Percentiles rank a stretch among this genome's conserved stretches.
These are phyloP conservation scores for Liparis tanakae DNA, from an alignment of 2,797 vertebrate genomes.

Conservation along the genomic window DNA sequence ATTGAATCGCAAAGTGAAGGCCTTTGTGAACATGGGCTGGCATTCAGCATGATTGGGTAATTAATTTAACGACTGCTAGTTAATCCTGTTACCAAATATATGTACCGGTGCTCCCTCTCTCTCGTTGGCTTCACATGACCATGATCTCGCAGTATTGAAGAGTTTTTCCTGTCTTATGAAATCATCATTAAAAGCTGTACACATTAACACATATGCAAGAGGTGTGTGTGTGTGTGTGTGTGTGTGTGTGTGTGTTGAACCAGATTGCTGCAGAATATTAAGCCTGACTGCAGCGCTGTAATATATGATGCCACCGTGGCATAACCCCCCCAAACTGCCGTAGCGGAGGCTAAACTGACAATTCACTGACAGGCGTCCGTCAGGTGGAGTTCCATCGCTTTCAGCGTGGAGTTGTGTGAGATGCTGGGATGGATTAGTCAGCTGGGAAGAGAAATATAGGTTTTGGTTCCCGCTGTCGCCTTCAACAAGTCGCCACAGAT, in stretches of 20 bases:
- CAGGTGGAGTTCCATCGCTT: slow-evolving; percentile 31
- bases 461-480: background rate
- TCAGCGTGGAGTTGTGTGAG: slow-evolving; percentile 23
- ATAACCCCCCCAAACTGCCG: slow-evolving; percentile 60
- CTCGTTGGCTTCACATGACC: slow-evolving; percentile 37
- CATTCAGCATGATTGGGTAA: slow-evolving; percentile 35
- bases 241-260: slow-evolving; percentile 65
- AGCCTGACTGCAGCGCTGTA: slow-evolving; percentile 76
- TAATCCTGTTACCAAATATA: slow-evolving; percentile 57
- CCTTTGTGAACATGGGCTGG: slow-evolving; percentile 30
- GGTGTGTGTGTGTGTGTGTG: slow-evolving; percentile 23
- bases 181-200: slow-evolving; percentile 71
- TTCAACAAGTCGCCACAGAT: slow-evolving; percentile 60
- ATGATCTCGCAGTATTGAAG: slow-evolving; percentile 43
- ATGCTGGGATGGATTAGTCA: slow-evolving; percentile 47
- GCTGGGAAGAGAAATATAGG: slow-evolving; percentile 23
- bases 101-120: slow-evolving; percentile 28
- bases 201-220: slow-evolving; percentile 63
- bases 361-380: slow-evolving; percentile 51
- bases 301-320: slow-evolving; percentile 79
- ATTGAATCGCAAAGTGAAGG: slow-evolving; percentile 14
- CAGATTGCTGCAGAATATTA: slow-evolving; percentile 81
- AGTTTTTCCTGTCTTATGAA: slow-evolving; percentile 63
- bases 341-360: slow-evolving; percentile 55
- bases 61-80: slow-evolving; percentile 41